Conservation (phyloP, 1,140 invertebrate species). For the Drosophila neocordata region DNA sequence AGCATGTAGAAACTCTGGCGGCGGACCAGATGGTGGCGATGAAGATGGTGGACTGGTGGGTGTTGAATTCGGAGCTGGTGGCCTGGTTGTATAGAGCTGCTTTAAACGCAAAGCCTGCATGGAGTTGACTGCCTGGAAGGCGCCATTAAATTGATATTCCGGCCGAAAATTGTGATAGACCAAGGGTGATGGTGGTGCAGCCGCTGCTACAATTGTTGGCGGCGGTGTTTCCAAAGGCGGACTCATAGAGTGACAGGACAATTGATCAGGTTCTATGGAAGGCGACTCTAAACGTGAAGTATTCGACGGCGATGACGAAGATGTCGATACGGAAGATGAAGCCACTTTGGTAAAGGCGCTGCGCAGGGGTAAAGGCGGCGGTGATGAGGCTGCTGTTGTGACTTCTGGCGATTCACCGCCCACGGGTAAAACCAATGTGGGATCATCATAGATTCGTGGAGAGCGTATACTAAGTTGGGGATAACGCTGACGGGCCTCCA, state of each 20-base stretch:
- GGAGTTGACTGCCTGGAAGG: slow-evolving; percentile 78
- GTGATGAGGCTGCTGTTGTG: slow-evolving; percentile 51
- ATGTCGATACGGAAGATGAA: slow-evolving; percentile 83
- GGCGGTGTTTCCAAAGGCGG: slow-evolving; percentile 86
- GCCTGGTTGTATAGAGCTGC: slow-evolving; percentile 70
- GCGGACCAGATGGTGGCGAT: slow-evolving; percentile 52
- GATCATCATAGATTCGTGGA: slow-evolving; percentile 78
- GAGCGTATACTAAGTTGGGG: slow-evolving; percentile 69
- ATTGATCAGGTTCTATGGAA: slow-evolving; percentile 89
- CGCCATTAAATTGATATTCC: slow-evolving; percentile 80
- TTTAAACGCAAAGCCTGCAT: slow-evolving; percentile 77
- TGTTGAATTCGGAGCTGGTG: slow-evolving; percentile 40
- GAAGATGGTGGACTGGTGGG: slow-evolving; percentile 35
- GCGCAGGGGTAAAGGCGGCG: slow-evolving; percentile 84
- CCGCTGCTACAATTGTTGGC: slow-evolving; percentile 61
- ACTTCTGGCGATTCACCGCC: slow-evolving; percentile 62
- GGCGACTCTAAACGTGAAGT: slow-evolving; percentile 68
- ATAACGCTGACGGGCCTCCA: slow-evolving; percentile 74
- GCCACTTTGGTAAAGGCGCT: slow-evolving; percentile 92
- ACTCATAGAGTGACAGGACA: slow-evolving; percentile 90
- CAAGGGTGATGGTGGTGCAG: slow-evolving; percentile 78
- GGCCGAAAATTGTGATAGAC: slow-evolving; percentile 83
- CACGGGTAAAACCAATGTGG: slow-evolving; percentile 66
- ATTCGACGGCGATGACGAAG: slow-evolving; percentile 82
- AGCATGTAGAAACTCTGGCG: slow-evolving; percentile 71